Evolutionary conservation across 2,888 invertebrate genomes (phyloP), one percentile per base, ranked within the genome.

Genomic region (Erebia ligea): DNA sequence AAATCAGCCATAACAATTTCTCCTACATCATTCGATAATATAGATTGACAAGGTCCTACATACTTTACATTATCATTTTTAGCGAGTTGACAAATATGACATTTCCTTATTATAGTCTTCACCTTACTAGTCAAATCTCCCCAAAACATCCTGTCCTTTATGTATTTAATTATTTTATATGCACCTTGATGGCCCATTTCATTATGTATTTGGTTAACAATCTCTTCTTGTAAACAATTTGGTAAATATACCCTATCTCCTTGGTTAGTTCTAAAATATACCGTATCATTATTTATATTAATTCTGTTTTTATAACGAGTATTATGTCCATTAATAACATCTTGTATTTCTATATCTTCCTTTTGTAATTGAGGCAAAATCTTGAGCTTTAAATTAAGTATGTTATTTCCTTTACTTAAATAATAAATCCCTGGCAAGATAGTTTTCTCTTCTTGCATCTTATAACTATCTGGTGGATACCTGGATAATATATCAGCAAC

Each of bases 131-230:
- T 64, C 13, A 77, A 42, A 13, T 73, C 67, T 15, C 9, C 34
- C 77, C 77, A 79, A 69, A 75, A 79, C 56, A 76, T 75, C 17
- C 79, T 58, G 19, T 75, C 71, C n/a, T 62, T 74, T 0, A 78
- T 17, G 57, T 76, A 76, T 61, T 75, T 76, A 1, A 75, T 66
- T 5, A 76, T 56, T 56, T 78, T 79, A 57, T 64, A 75, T 2
- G 70, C 63, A 2, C 79, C 79, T 62, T 76, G 76, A 64, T 79
- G 78, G 0, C 77, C 79, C 77, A 78, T 78, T 58, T 79, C 79
- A 48, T 45, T 0, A 54, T 79, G 77, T 9, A 74, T 48, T 34
- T 76, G 76, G 21, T 9, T 25, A 8, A 72, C 66, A 34, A 76
- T 25, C 0, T 68, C 68, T 40, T 13, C 50, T 17, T 61, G 59